Evolutionary conservation across 2,888 invertebrate genomes (phyloP), one percentile per base, ranked within the genome.

Genomic region (Xanthorhoe designata): DNA sequence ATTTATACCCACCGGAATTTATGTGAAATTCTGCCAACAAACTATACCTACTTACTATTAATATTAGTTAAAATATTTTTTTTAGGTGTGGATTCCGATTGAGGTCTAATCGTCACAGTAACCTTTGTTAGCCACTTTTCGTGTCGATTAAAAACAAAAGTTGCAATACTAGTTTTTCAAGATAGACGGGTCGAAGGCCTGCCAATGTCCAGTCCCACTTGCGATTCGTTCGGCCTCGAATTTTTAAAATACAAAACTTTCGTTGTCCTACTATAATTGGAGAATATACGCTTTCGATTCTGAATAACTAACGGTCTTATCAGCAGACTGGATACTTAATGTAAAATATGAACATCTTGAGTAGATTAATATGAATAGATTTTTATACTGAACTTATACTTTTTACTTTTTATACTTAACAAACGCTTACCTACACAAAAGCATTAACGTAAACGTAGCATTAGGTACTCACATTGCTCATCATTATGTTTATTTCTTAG

Each of bases 81-180:
- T 15, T 54, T 13, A 35, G 38, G 10, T 51, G 29, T 52, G 2
- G 0, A 9, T 38, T 9, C 35, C 19, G 55, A 58, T 61, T 62
- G 55, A 69, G 29, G 55, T 69, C 60, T 72, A 71, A 72, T 71
- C 71, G 73, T 70, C 76, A 76, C 73, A 78, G 75, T 81, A 76
- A 83, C 79, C 79, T 82, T 82, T 80, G 73, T 78, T 75, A 73
- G 73, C 71, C 64, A 64, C 70, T 73, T 82, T 82, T 74, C 82
- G 80, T 83, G 82, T 77, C 80, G 75, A 84, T 83, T 83, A 91
- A 91, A 91, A 91, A 87, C 85, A 91, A 92, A 91, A 92, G 91
- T 91, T 78, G 87, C 84, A 69, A 80, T 85, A 88, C 91, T 81
- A 88, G 91, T 91, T 91, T 86, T 85, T 86, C 87, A 79, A 89